Conservation (phyloP, 92 coral and sea anemone genomes). For the Epizoanthus rinbou region DNA sequence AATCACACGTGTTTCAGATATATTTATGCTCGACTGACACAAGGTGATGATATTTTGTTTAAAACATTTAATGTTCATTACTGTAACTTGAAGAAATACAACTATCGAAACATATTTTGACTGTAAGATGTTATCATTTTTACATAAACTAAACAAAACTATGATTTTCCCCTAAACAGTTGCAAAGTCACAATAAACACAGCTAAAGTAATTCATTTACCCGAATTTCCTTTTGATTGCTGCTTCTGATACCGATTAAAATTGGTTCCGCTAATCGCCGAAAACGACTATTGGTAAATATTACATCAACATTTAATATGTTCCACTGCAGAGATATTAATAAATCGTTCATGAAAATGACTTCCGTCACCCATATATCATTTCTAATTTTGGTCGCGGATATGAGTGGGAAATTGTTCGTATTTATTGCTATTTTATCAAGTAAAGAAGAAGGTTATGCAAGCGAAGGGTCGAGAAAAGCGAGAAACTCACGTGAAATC, state of each 20-base stretch:
- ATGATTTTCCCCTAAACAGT: constrained; percentile 10
- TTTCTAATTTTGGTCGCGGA: not conserved
- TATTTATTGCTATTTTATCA: not conserved
- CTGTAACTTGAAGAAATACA: not conserved
- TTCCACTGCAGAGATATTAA: constrained; percentile 21
- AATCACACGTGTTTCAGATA: no score
- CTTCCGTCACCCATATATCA: not conserved
- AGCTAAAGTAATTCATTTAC: constrained; percentile 31
- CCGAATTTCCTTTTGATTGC: not conserved
- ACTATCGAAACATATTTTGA: not conserved
- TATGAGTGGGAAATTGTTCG: not conserved
- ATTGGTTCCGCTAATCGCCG: constrained; percentile 27
- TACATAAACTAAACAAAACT: not conserved
- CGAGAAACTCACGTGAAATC: constrained; percentile 2
- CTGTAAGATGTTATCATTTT: constrained; percentile 28
- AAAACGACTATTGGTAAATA: constrained; percentile 24
- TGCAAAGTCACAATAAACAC: constrained; percentile 4
- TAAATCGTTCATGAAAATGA: constrained; percentile 19
- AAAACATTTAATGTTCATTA: not conserved
- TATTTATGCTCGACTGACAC: no score
- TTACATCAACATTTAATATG: constrained; percentile 28
- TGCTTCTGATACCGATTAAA: constrained; percentile 8
- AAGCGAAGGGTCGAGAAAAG: not conserved
- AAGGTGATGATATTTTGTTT: no score
- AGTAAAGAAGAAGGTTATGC: not conserved